Base-by-base conservation (phyloP, 2,797 vertebrate species). In the Thaleichthys pacificus region DNA sequence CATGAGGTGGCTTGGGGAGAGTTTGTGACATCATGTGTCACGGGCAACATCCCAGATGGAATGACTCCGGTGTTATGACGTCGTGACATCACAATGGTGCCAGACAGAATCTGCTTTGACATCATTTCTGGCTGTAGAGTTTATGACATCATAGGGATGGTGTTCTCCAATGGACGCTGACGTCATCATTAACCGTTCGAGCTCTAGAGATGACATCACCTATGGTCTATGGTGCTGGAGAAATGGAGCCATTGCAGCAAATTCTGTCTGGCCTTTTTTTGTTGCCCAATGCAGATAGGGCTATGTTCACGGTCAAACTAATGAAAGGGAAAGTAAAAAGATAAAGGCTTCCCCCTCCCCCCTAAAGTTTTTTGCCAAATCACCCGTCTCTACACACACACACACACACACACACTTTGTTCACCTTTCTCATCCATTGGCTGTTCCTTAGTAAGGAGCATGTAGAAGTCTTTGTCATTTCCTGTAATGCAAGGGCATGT, bases 271-370 rank as follows among this genome's bases (percentile, higher is more conserved):
- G 28, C 64, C 60, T 62, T 8, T 47, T 42, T 47, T 12, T 47
- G 42, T 47, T 47, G 42, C 42, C 69, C 61, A 61, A 72, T 70
- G 81, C 71, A 71, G 80, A 70, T 74, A 63, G 70, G 70, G 81
- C 81, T 88, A 75, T 75, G 70, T 17, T 67, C 78, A 86, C 66
- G 74, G 77, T 80, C 78, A 77, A 84, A 80, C 84, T 81, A 85
- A 84, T 47, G 63, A 58, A 19, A 70, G 60, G 26, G 70, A 4
- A 61, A 75, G 67, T 21, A 22, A 49, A 32, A 66, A 71, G 61
- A 68, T 56, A 15, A 62, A 6, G 60, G 60, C 67, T 73, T 63
- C 70, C 68, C 75, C 67, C 78, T 77, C 77, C 66, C 66, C 32
- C 32, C 8, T 35, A 63, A 58, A 64, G 80, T 80, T 86, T 8